Conservation (phyloP, 2,797 vertebrate species). For the Bucorvus abyssinicus region DNA sequence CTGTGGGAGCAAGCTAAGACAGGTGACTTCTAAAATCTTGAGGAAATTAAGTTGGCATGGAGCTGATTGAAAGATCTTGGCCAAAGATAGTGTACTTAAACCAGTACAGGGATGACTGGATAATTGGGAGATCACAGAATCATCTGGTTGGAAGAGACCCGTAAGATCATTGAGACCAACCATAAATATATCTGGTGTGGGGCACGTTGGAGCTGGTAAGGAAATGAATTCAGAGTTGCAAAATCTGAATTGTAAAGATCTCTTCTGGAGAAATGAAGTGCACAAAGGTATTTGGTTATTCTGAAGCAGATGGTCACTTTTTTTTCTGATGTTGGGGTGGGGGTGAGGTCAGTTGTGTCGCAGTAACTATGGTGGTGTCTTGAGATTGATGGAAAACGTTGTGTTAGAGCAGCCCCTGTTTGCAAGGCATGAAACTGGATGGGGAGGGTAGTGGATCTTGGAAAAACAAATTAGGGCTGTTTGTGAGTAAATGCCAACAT, state of each 20-base stretch:
- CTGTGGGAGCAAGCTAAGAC: not conserved
- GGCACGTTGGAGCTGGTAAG: not conserved
- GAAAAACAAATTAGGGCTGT: not conserved
- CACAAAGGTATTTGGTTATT: not conserved
- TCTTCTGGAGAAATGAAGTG: not conserved
- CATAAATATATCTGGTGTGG: not conserved
- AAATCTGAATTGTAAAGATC: too few species aligned
- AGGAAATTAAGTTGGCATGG: not conserved
- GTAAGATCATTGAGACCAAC: too few species aligned
- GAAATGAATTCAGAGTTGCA: not conserved
- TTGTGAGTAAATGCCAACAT: not conserved
- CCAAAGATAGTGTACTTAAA: not conserved
- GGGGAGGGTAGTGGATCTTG: not conserved
- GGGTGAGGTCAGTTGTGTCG: not conserved
- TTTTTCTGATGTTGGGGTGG: not conserved
- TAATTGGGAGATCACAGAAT: not conserved
- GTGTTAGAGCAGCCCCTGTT: not conserved
- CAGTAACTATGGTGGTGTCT: not conserved
- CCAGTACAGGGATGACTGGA: accelerated
- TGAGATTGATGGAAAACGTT: not conserved
- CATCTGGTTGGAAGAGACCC: too few species aligned
- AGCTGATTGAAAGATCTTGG: not conserved
- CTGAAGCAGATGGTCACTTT: not conserved
- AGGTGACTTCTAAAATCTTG: not conserved
- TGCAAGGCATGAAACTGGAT: not conserved